Evolutionary conservation across 2,113 vertebrate genomes (phyloP).

Genomic region (Aphelocoma coerulescens): DNA sequence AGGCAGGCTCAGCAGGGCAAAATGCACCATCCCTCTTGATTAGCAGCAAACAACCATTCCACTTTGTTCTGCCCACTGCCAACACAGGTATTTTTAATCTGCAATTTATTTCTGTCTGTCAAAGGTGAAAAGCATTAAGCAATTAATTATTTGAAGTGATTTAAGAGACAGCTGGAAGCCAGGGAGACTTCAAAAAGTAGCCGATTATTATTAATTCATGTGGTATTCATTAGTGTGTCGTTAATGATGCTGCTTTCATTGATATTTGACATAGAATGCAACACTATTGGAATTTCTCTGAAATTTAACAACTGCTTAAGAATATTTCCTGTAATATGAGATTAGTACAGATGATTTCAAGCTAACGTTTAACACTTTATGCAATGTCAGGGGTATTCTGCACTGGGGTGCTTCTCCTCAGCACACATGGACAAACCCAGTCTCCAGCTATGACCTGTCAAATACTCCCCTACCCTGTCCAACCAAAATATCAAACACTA

Average conservation of each 20-base stretch:
- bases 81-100: not conserved
- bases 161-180: constrained; percentile 50
- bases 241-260: constrained; percentile 51
- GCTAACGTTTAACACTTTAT: not conserved
- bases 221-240: constrained; percentile 56
- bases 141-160: constrained; percentile 66
- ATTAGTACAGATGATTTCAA: not conserved
- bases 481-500: not conserved
- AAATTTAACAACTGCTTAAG: not conserved
- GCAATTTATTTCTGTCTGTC: constrained; percentile 19
- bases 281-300: constrained; percentile 1
- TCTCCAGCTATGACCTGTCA: not conserved
- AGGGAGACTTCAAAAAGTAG: constrained; percentile 63
- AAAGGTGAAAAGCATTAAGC: constrained; percentile 38
- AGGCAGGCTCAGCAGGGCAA: not conserved
- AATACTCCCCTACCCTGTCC: not conserved
- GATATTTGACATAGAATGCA: constrained; percentile 12
- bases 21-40: not conserved
- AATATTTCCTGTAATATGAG: not conserved
- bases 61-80: not conserved
- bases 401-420: not conserved
- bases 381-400: not conserved
- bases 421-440: not conserved
- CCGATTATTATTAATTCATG: constrained; percentile 67
- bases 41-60: not conserved